A percentile compares a stretch with the other conserved stretches of the same genome.
Evolutionary conservation across 2,888 invertebrate genomes (phyloP).

Genomic region (Encarsia formosa): DNA sequence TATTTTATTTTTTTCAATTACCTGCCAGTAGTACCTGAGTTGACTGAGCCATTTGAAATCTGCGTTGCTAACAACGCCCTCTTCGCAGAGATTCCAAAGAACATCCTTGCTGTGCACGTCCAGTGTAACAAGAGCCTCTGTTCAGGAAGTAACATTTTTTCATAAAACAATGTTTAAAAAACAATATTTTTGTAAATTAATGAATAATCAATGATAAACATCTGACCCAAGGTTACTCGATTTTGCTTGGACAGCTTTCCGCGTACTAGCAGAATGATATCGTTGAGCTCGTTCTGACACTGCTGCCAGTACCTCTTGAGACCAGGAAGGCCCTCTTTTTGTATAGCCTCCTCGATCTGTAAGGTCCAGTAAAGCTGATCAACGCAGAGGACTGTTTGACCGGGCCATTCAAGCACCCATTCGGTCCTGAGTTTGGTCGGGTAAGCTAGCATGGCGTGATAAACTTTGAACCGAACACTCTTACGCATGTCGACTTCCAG

Average conservation of each 20-base stretch:
- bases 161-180: no score
- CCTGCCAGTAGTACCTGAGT: conserved; percentile 83
- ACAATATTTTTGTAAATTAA: no score
- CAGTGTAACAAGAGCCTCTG: conserved; percentile 83
- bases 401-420: conserved; percentile 92
- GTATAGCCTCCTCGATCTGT: conserved; percentile 78
- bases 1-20: conserved; percentile 41
- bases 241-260: conserved; percentile 82
- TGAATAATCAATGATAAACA: no score
- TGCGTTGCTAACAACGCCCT: conserved; percentile 65
- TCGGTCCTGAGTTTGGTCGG: conserved; percentile 59
- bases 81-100: conserved; percentile 64
- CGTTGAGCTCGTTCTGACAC: conserved; percentile 74
- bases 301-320: conserved; percentile 66
- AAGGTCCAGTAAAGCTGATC: conserved; percentile 87
- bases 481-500: conserved; percentile 83
- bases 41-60: conserved; percentile 92
- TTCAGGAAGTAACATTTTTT: conserved; percentile 16
- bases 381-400: conserved; percentile 82
- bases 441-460: conserved; percentile 70
- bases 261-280: conserved; percentile 79
- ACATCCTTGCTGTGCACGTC: conserved; percentile 93
- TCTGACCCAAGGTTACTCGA: conserved; percentile 77
- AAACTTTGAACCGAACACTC: conserved; percentile 73
- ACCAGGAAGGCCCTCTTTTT: conserved; percentile 52